These are phyloP conservation scores for Eilema sororculum DNA, from an alignment of 2,888 invertebrate genomes.

Conservation along the genomic window DNA sequence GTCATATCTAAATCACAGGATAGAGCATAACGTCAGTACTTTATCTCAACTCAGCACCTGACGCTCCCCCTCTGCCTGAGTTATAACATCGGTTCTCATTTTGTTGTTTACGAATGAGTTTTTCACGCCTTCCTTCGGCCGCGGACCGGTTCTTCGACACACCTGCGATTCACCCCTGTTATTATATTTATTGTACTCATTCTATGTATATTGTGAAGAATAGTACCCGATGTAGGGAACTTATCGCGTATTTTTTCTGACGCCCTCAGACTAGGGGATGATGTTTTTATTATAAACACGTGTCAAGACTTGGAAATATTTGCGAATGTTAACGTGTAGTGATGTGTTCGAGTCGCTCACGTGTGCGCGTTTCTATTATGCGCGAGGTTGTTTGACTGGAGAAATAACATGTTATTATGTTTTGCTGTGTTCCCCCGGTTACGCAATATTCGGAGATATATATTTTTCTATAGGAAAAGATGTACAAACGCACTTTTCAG, in stretches of 20 bases:
- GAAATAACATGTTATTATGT: constrained; percentile 43
- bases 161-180: constrained; percentile 74
- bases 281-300: constrained; percentile 85
- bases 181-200: constrained; percentile 74
- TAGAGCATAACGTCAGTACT: constrained; percentile 79
- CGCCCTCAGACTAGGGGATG: constrained; percentile 61
- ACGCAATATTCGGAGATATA: constrained; percentile 26
- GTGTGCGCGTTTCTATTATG: constrained; percentile 68
- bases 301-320: constrained; percentile 76
- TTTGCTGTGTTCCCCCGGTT: constrained; percentile 38
- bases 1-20: constrained; percentile 84
- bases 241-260: constrained; percentile 65
- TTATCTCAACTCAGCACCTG: constrained; percentile 83
- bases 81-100: constrained; percentile 76
- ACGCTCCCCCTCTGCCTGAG: constrained; percentile 63
- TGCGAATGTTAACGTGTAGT: constrained; percentile 73
- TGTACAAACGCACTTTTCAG: background rate
- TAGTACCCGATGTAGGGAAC: constrained; percentile 74
- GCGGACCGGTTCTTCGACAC: constrained; percentile 72
- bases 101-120: constrained; percentile 84
- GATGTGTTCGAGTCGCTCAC: constrained; percentile 65
- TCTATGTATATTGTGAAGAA: constrained; percentile 73
- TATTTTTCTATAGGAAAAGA: background rate
- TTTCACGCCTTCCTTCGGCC: constrained; percentile 73
- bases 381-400: constrained; percentile 60